Conservation (phyloP, 2,797 vertebrate species). For the Helarctos malayanus region DNA sequence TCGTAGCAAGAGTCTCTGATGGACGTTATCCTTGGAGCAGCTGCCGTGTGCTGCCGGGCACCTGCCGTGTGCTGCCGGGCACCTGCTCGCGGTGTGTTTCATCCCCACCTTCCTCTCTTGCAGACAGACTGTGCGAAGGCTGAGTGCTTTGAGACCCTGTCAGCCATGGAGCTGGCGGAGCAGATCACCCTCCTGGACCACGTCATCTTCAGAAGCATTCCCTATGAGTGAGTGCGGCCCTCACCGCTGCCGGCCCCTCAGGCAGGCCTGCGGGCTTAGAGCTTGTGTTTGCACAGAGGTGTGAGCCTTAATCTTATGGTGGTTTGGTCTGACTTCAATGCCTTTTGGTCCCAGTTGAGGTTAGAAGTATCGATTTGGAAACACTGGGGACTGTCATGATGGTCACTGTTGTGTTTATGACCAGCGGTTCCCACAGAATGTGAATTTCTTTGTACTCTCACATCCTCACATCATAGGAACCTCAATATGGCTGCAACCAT, state of each 20-base stretch:
- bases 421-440: not conserved
- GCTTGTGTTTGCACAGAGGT: not conserved
- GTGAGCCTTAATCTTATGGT: not conserved
- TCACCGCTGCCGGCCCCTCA: not conserved
- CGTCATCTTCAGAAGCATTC: constrained; percentile 97
- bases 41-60: accelerated
- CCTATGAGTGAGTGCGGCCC: constrained; percentile 95
- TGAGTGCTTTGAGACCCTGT: constrained; percentile 96
- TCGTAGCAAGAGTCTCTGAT: not conserved
- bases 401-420: not conserved
- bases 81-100: accelerated
- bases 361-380: not conserved
- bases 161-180: constrained; percentile 98
- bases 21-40: accelerated
- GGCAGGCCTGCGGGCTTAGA: not conserved
- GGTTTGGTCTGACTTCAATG: not conserved
- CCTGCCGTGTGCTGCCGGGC: accelerated
- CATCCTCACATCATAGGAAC: not conserved
- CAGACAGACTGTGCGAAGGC: constrained; percentile 94
- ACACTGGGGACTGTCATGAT: not conserved
- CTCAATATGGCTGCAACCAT: accelerated
- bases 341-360: not conserved
- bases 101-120: constrained; percentile 73
- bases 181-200: constrained; percentile 98
- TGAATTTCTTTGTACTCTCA: not conserved